These are phyloP conservation scores for Papio anubis DNA, from an alignment of 2,113 vertebrate genomes.

Conservation along the genomic window DNA sequence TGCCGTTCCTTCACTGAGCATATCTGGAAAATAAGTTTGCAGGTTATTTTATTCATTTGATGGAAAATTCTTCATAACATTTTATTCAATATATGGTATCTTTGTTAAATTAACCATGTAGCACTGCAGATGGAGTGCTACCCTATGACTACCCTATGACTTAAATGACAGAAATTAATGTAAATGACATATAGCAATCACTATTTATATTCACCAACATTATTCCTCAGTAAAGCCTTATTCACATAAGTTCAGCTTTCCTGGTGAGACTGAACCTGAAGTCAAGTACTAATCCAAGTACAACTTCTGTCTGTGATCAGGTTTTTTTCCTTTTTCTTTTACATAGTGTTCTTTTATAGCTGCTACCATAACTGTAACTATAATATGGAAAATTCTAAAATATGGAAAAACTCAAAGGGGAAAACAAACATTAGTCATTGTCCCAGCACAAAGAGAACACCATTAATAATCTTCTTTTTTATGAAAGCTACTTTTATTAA, in stretches of 20 bases:
- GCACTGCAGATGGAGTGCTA: not conserved
- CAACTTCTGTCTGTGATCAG: not conserved
- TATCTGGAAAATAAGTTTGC: slow-evolving; percentile 86
- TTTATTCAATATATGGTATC: not conserved
- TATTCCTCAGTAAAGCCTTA: not conserved
- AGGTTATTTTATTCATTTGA: not conserved
- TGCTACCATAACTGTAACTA: not conserved
- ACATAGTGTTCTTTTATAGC: not conserved
- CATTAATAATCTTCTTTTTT: not conserved
- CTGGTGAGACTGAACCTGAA: not conserved
- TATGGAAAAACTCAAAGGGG: not conserved
- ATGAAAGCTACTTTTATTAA: not conserved
- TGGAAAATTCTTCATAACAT: not conserved
- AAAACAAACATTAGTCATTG: not conserved
- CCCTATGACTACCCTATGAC: not conserved
- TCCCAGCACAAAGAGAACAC: not conserved
- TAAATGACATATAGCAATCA: not conserved
- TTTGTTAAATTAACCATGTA: not conserved
- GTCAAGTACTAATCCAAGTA: not conserved
- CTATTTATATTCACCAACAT: not conserved
- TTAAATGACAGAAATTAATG: slow-evolving; percentile 15
- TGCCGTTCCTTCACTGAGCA: slow-evolving; percentile 96
- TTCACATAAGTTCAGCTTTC: not conserved
- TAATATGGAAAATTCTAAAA: not conserved
- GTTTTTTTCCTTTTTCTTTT: not conserved